Evolutionary conservation across 53 echinoderm and acorn worm genomes (phyloP).

Genomic region (Echinarachnius parma): DNA sequence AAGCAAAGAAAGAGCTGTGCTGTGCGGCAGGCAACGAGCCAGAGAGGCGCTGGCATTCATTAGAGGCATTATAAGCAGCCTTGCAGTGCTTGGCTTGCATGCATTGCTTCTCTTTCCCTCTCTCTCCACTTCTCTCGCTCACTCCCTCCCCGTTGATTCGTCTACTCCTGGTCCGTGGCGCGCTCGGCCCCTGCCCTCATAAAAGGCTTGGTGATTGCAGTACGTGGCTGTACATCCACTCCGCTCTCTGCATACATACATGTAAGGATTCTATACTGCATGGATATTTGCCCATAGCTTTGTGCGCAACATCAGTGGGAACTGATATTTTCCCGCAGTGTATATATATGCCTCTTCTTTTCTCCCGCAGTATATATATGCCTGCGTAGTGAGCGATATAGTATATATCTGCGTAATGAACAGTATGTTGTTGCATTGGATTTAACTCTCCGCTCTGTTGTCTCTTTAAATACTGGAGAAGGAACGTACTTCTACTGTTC

Average conservation of each 20-base stretch:
- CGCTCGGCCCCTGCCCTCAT: no score
- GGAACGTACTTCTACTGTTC: no score
- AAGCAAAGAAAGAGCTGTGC: conserved; percentile 4
- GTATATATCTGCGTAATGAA: no score
- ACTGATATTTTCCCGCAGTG: no score
- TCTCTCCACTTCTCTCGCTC: neutral
- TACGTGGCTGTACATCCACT: no score
- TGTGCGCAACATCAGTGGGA: neutral
- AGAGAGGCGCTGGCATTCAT: conserved; percentile 34
- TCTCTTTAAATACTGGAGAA: no score
- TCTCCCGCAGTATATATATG: no score
- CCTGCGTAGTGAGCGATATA: no score
- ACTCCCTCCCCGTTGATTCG: neutral
- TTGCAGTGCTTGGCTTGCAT: neutral
- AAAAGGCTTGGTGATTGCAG: no score
- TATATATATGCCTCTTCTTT: no score
- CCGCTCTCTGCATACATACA: conserved; percentile 20
- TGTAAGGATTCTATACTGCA: conserved; percentile 15
- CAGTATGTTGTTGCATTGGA: no score
- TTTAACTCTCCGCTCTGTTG: no score
- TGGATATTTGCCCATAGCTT: neutral
- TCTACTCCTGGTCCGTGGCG: neutral
- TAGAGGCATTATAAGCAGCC: neutral
- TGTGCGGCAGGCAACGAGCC: conserved; percentile 1
- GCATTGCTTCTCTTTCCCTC: neutral